Evolutionary conservation across 2,888 invertebrate genomes (phyloP).

Genomic region (Agrochola lota): DNA sequence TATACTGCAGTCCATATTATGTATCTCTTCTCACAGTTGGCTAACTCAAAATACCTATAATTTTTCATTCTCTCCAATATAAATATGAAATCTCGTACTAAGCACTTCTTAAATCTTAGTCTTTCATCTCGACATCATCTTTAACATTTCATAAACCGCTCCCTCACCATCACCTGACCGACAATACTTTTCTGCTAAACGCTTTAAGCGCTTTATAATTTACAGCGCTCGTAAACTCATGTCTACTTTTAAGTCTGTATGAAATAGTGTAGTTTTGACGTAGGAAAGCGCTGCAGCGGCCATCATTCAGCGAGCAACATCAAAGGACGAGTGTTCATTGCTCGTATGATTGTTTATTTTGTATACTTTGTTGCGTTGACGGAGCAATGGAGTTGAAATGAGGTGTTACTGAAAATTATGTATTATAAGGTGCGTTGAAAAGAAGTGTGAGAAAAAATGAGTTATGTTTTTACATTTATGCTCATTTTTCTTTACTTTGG

Average conservation of each 20-base stretch:
- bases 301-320: constrained; percentile 79
- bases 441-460: constrained; percentile 57
- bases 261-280: constrained; percentile 72
- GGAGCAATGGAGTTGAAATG: constrained; percentile 69
- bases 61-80: not conserved
- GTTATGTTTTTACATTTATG: constrained; percentile 50
- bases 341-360: constrained; percentile 79
- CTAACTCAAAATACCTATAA: not conserved
- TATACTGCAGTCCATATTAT: not conserved
- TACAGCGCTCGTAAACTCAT: constrained; percentile 82
- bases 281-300: constrained; percentile 66
- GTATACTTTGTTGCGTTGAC: constrained; percentile 79
- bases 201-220: constrained; percentile 78
- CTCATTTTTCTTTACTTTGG: constrained; percentile 22
- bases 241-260: constrained; percentile 82
- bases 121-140: constrained; percentile 56
- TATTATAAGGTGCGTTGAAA: constrained; percentile 61
- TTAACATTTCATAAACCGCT: constrained; percentile 67
- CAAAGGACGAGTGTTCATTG: constrained; percentile 75
- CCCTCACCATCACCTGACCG: constrained; percentile 77
- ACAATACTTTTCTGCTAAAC: constrained; percentile 69
- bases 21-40: not conserved
- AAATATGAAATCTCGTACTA: constrained; percentile 8
- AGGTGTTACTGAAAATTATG: constrained; percentile 60
- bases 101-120: constrained; percentile 30